Evolutionary conservation across 2,113 vertebrate genomes (phyloP).

Genomic region (Cryptotis parvus): DNA sequence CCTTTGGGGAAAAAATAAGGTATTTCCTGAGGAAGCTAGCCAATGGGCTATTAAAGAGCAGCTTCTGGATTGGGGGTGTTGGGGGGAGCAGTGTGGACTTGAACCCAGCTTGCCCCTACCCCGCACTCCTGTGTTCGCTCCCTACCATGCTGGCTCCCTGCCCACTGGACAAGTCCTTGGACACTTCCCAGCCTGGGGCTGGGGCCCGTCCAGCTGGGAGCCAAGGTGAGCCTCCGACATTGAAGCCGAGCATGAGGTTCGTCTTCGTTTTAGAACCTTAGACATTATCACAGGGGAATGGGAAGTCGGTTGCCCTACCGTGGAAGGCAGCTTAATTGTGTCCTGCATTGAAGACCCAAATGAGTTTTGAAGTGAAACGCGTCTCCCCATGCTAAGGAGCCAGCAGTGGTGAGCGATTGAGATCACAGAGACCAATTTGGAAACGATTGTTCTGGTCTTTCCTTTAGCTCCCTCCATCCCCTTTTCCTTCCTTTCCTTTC

Average conservation of each 20-base stretch:
- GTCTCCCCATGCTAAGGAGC: constrained; percentile 73
- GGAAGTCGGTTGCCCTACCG: constrained; percentile 60
- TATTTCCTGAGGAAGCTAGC: background rate
- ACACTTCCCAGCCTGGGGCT: too few species aligned
- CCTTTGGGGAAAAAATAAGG: too few species aligned
- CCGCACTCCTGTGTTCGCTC: background rate
- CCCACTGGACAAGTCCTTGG: background rate
- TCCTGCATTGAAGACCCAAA: constrained; percentile 81
- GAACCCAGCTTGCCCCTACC: background rate
- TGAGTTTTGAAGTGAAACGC: constrained; percentile 83
- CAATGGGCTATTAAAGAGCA: background rate
- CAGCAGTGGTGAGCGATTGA: constrained; percentile 51
- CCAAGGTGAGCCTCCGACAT: background rate
- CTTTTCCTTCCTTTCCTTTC: background rate
- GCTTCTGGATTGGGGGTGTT: too few species aligned
- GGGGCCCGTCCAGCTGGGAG: too few species aligned
- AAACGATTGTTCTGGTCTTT: background rate
- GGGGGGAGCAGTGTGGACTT: too few species aligned
- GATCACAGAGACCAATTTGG: constrained; percentile 33
- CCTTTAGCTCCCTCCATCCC: too few species aligned
- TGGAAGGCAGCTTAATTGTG: constrained; percentile 83
- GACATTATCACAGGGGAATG: constrained; percentile 58
- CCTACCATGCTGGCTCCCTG: background rate
- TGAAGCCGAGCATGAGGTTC: background rate
- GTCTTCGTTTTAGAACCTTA: too few species aligned